phyloP scores from a whole-genome alignment of 1,140 invertebrate genomes.

The Drosophila quadrilineata region DNA sequence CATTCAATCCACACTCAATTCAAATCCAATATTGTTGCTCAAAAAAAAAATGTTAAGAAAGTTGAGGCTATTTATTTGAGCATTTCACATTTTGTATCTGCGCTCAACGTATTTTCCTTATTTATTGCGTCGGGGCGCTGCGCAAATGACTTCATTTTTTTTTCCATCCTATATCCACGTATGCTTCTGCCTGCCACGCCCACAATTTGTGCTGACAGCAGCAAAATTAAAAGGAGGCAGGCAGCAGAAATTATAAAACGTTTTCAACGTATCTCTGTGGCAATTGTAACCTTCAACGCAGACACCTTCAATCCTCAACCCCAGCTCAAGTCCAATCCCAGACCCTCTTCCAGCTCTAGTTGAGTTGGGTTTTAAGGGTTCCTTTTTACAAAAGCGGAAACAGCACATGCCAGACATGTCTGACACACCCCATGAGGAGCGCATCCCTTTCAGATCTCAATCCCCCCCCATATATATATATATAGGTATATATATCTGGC shows the following conservation, averaged over 20 bases:
- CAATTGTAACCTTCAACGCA: constrained; percentile 64
- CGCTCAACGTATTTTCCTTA: constrained; percentile 66
- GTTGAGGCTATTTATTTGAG: constrained; percentile 74
- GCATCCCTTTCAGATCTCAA: too few species aligned
- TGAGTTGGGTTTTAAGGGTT: too few species aligned
- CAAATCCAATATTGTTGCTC: constrained; percentile 47
- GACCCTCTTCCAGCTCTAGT: too few species aligned
- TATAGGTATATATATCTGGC: too few species aligned
- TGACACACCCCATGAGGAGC: constrained; percentile 51
- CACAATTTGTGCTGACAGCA: constrained; percentile 63
- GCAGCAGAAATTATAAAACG: constrained; percentile 66
- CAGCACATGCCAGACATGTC: constrained; percentile 62
- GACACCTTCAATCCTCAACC: constrained; percentile 4
- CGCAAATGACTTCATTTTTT: constrained; percentile 64
- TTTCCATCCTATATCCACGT: neutral
- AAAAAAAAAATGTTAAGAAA: too few species aligned
- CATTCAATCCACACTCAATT: constrained; percentile 42
- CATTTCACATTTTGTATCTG: constrained; percentile 77
- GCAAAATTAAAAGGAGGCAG: constrained; percentile 58
- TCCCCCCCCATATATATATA: too few species aligned
- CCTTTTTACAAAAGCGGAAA: too few species aligned
- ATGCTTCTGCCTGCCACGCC: constrained; percentile 9
- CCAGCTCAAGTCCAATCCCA: constrained; percentile 17
- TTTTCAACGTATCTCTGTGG: constrained; percentile 29
- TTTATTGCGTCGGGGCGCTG: constrained; percentile 51